These are phyloP conservation scores for Pangasius macronema DNA, from an alignment of 2,797 vertebrate genomes.

Conservation along the genomic window DNA sequence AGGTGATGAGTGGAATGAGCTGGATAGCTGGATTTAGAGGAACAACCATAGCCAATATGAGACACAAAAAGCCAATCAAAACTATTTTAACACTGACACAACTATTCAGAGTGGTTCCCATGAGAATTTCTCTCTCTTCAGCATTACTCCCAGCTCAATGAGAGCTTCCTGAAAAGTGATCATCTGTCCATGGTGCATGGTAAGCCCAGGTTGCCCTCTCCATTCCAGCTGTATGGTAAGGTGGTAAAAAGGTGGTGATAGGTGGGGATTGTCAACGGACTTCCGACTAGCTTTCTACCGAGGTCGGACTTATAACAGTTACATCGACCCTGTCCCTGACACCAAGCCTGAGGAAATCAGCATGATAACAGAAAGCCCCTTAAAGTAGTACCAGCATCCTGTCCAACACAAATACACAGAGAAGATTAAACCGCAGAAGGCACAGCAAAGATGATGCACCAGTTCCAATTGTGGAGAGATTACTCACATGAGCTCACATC, in stretches of 20 bases:
- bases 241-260: too few relatives aligned
- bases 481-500: conserved; percentile 49
- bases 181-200: conserved; percentile 90
- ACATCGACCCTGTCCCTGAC: conserved; percentile 95
- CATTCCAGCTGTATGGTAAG: too few relatives aligned
- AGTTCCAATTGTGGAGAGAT: conserved; percentile 37
- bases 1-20: not conserved
- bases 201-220: conserved; percentile 77
- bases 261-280: too few relatives aligned
- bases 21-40: not conserved
- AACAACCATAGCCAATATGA: not conserved
- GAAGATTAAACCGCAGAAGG: conserved; percentile 48
- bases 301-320: conserved; percentile 91
- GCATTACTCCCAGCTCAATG: conserved; percentile 90
- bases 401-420: conserved; percentile 40
- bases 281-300: too few relatives aligned
- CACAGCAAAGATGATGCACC: conserved; percentile 57
- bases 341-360: conserved; percentile 80
- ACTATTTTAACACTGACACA: not conserved
- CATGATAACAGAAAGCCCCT: conserved; percentile 64
- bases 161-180: conserved; percentile 90
- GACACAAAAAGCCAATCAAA: not conserved
- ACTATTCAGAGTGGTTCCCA: not conserved
- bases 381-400: conserved; percentile 64
- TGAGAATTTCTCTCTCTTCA: conserved; percentile 61